A percentile compares a stretch with the other conserved stretches of the same genome.
These are phyloP conservation scores for Chouioia cunea DNA, from an alignment of 2,888 invertebrate species.

Conservation along the genomic window DNA sequence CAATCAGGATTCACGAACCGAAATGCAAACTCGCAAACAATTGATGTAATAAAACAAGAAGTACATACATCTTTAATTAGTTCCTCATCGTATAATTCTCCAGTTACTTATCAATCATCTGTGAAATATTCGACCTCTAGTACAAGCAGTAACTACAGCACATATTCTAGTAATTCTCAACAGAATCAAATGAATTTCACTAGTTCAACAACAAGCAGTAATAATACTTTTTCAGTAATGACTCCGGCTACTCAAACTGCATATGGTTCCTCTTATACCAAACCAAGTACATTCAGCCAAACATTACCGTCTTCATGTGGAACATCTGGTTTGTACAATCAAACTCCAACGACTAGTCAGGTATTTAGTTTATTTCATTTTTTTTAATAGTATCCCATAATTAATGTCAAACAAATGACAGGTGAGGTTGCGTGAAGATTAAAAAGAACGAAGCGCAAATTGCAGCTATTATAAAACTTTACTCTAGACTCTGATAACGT, in stretches of 20 bases:
- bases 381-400: too few relatives aligned
- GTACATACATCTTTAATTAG: slow-evolving; percentile 63
- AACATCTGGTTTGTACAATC: slow-evolving; percentile 61
- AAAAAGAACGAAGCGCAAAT: too few relatives aligned
- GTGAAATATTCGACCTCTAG: slow-evolving; percentile 67
- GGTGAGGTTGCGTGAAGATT: too few relatives aligned
- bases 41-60: slow-evolving; percentile 61
- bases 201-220: slow-evolving; percentile 70
- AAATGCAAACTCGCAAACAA: slow-evolving; percentile 54
- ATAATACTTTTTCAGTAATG: slow-evolving; percentile 64
- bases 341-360: slow-evolving; percentile 63
- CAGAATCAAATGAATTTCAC: slow-evolving; percentile 70
- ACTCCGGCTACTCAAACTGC: slow-evolving; percentile 62
- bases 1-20: slow-evolving; percentile 60
- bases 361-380: slow-evolving; percentile 48
- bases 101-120: slow-evolving; percentile 63
- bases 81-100: slow-evolving; percentile 58
- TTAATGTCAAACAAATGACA: background rate
- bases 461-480: too few relatives aligned
- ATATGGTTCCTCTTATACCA: slow-evolving; percentile 63
- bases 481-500: too few relatives aligned
- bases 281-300: slow-evolving; percentile 64
- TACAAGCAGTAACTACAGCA: slow-evolving; percentile 61
- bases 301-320: slow-evolving; percentile 61
- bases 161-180: slow-evolving; percentile 70